phyloP scores from a whole-genome alignment of 1,140 invertebrate genomes.

The Pseudomyrmex gracilis region DNA sequence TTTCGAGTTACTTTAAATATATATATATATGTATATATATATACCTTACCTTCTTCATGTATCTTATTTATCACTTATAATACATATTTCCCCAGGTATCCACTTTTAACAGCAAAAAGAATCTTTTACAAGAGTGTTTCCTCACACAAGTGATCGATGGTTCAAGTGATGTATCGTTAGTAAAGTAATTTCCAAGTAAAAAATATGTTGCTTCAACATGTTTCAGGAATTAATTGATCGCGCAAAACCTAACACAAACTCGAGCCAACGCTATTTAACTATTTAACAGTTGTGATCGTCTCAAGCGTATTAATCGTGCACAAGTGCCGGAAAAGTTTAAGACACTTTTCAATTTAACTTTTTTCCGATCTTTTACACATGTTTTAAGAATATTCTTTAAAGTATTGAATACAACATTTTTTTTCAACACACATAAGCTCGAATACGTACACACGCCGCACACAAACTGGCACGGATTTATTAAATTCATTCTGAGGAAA shows the following conservation, averaged over 20 bases:
- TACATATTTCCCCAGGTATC: slow-evolving; percentile 14
- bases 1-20: background rate
- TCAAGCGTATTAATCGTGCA: background rate
- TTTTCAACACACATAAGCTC: background rate
- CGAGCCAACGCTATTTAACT: background rate
- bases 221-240: slow-evolving; percentile 41
- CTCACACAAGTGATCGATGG: slow-evolving; percentile 23
- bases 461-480: slow-evolving; percentile 13
- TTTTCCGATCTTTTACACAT: background rate
- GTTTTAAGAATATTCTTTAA: background rate
- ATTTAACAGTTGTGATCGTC: background rate
- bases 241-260: background rate
- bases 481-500: slow-evolving; percentile 16
- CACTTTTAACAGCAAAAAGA: slow-evolving; percentile 37
- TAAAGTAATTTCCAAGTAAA: slow-evolving; percentile 34
- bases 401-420: slow-evolving; percentile 4
- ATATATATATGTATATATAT: no score
- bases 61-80: slow-evolving; percentile 31
- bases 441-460: slow-evolving; percentile 3
- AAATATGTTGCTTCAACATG: slow-evolving; percentile 13
- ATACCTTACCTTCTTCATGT: background rate
- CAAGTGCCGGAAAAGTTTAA: background rate
- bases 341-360: background rate
- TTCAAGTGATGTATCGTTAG: slow-evolving; percentile 33
- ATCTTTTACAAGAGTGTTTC: slow-evolving; percentile 26